Conservation (phyloP, 2,113 vertebrate genomes). For the Butastur rufipennis region DNA sequence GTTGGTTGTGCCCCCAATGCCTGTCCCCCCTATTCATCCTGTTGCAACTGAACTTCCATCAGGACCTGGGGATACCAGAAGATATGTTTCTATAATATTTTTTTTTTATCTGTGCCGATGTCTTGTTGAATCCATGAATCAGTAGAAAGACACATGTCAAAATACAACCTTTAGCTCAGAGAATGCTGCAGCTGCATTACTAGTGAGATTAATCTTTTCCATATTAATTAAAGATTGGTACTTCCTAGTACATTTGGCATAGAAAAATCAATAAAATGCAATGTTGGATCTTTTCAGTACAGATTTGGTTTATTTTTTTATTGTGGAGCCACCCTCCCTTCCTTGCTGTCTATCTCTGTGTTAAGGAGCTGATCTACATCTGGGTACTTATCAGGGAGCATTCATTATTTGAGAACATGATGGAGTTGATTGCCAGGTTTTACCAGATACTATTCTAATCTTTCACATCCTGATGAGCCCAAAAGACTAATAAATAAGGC, state of each 20-base stretch:
- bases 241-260: background rate
- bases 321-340: background rate
- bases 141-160: background rate
- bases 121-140: background rate
- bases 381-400: no score
- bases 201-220: background rate
- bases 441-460: background rate
- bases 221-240: background rate
- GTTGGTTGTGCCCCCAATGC: accelerated
- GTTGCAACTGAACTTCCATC: background rate
- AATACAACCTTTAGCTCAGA: background rate
- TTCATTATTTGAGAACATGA: background rate
- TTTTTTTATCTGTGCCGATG: background rate
- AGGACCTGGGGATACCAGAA: background rate
- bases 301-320: background rate
- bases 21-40: background rate
- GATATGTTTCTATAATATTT: background rate
- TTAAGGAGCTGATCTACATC: background rate
- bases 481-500: background rate
- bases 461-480: background rate
- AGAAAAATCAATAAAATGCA: background rate
- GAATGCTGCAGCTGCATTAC: background rate
- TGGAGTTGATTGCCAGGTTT: background rate
- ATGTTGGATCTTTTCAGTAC: background rate
- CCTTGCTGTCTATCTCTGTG: background rate